Percentiles rank a stretch among this genome's conserved stretches.
Evolutionary conservation across 2,797 vertebrate species (phyloP).

Genomic region (Characodon lateralis): DNA sequence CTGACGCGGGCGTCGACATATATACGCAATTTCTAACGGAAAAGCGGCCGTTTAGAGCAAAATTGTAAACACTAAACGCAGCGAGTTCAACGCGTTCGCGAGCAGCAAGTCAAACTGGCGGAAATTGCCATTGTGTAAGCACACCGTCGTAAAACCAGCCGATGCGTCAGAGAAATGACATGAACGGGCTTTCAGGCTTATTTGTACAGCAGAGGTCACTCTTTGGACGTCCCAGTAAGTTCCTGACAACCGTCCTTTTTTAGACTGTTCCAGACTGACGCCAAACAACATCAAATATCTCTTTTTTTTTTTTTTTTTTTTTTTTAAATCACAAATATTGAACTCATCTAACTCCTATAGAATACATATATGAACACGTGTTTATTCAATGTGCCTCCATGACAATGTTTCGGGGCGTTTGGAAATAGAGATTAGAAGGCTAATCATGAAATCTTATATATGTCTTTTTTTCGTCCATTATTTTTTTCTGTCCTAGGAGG

Average conservation of each 20-base stretch:
- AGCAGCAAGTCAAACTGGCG: conserved; percentile 71
- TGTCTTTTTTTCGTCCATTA: too few species aligned
- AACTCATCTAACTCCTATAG: conserved; percentile 1
- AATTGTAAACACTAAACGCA: conserved; percentile 34
- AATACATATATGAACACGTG: neutral
- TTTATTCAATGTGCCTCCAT: neutral
- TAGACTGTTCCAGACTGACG: conserved; percentile 42
- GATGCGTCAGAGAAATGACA: conserved; percentile 59
- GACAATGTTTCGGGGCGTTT: neutral
- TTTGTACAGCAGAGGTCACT: conserved; percentile 67
- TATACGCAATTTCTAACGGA: conserved; percentile 12
- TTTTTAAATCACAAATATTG: conserved; percentile 4
- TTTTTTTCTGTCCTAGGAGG: too few species aligned
- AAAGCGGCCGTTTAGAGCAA: conserved; percentile 24
- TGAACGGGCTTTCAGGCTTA: conserved; percentile 2
- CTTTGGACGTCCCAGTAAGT: conserved; percentile 38
- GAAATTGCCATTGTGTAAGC: conserved; percentile 78
- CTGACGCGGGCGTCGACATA: neutral
- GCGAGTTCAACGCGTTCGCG: conserved; percentile 64
- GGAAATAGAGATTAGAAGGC: neutral
- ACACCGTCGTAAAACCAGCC: conserved; percentile 76
- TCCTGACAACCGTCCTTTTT: conserved; percentile 11
- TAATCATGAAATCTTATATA: neutral
- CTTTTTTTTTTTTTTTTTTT: too few species aligned
- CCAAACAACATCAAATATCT: neutral